A percentile compares a stretch with the other conserved stretches of the same genome.
These are phyloP conservation scores for Catalaphyllia jardinei DNA, from an alignment of 64 coral and sea anemone species.

Conservation along the genomic window DNA sequence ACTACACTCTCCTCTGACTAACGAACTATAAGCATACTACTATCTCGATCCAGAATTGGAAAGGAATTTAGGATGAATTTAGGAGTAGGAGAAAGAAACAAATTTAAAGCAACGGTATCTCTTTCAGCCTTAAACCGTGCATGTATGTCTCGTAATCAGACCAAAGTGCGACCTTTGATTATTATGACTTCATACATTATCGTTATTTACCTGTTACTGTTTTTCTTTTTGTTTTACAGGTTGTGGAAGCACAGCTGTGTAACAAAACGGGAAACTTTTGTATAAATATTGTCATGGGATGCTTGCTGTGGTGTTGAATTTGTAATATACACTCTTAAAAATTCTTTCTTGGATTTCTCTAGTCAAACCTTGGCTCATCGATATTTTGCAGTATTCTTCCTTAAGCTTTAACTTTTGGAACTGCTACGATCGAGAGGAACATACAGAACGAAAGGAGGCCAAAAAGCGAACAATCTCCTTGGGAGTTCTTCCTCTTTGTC, in stretches of 20 bases:
- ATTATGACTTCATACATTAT: not conserved
- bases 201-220: not conserved
- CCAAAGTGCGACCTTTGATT: too few species aligned
- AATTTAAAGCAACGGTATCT: too few species aligned
- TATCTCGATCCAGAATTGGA: too few species aligned
- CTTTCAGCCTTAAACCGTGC: too few species aligned
- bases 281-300: constrained; percentile 22
- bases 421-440: not conserved
- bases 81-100: too few species aligned
- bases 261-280: constrained; percentile 6
- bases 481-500: too few species aligned
- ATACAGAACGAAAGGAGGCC: too few species aligned
- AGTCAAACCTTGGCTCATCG: constrained; percentile 21
- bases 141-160: not conserved
- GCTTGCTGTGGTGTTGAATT: constrained; percentile 37
- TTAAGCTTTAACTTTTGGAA: not conserved
- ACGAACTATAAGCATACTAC: too few species aligned
- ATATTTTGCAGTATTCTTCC: not conserved
- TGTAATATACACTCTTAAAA: constrained; percentile 33
- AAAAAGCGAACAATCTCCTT: too few species aligned
- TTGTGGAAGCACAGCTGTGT: constrained; percentile 40
- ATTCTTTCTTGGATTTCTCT: not conserved
- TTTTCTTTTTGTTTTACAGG: not conserved
- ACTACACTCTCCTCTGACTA: too few species aligned
- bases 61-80: too few species aligned